phyloP scores from a whole-genome alignment of 2,888 invertebrate genomes.

The Nasonia oneida region DNA sequence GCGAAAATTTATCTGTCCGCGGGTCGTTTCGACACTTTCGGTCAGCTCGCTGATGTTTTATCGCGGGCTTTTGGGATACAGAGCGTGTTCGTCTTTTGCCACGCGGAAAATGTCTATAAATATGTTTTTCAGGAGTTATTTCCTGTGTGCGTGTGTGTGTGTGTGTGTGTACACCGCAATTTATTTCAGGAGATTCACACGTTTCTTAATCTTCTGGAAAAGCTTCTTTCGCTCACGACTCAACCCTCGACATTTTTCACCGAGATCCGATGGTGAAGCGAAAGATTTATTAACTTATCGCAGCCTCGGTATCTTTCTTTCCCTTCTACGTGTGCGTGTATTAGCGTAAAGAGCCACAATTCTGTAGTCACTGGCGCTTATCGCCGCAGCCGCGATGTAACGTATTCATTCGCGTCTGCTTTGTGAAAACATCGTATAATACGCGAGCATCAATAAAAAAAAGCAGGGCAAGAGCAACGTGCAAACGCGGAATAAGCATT shows the following conservation, averaged over 20 bases:
- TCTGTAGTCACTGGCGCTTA: slow-evolving; percentile 31
- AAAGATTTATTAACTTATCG: slow-evolving; percentile 12
- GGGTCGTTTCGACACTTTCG: slow-evolving; percentile 55
- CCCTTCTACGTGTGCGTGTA: neutral
- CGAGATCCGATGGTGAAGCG: neutral
- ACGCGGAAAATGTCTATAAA: slow-evolving; percentile 18
- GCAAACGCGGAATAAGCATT: slow-evolving; percentile 7
- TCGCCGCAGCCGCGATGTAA: slow-evolving; percentile 14
- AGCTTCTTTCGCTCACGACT: neutral
- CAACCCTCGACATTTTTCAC: neutral
- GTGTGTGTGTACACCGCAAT: neutral
- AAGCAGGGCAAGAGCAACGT: slow-evolving; percentile 24
- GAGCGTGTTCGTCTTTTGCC: slow-evolving; percentile 12
- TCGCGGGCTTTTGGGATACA: neutral
- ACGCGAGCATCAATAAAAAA: slow-evolving; percentile 23
- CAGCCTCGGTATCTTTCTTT: neutral
- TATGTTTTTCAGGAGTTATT: slow-evolving; percentile 21
- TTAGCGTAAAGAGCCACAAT: neutral
- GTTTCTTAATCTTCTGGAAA: neutral
- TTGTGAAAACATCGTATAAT: slow-evolving; percentile 40
- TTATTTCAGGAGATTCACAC: neutral
- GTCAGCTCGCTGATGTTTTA: slow-evolving; percentile 48
- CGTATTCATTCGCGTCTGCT: slow-evolving; percentile 23
- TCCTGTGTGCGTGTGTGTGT: neutral
- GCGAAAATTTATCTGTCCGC: slow-evolving; percentile 56